These are phyloP conservation scores for Zenarchopterus dispar DNA, from an alignment of 2,797 vertebrate genomes.

Conservation along the genomic window DNA sequence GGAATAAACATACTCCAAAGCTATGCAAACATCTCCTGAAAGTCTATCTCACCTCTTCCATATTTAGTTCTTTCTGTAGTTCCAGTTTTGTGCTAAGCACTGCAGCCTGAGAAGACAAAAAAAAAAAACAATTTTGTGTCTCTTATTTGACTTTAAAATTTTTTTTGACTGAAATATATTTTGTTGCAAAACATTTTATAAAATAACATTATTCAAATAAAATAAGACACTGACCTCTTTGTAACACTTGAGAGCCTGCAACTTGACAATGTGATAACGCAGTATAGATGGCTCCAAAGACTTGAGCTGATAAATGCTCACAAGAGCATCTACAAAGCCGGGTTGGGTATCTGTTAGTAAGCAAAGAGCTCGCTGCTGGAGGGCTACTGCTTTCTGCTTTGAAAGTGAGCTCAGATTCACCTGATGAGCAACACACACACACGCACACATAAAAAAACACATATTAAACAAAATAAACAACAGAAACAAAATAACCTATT, in stretches of 20 bases:
- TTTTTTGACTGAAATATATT: background rate
- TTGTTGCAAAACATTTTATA: background rate
- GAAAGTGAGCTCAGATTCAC: slow-evolving; percentile 61
- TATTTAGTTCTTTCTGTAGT: slow-evolving; percentile 76
- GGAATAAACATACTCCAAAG: slow-evolving; percentile 5
- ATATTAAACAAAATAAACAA: no score
- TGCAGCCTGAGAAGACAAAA: slow-evolving; percentile 63
- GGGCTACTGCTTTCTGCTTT: slow-evolving; percentile 39
- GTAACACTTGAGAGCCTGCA: slow-evolving; percentile 66
- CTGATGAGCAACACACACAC: slow-evolving; percentile 31
- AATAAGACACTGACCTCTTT: slow-evolving; percentile 71
- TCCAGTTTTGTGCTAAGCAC: slow-evolving; percentile 71
- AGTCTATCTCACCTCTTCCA: slow-evolving; percentile 77
- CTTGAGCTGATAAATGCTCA: slow-evolving; percentile 76
- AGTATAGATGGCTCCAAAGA: slow-evolving; percentile 67
- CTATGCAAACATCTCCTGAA: background rate
- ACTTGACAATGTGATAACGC: slow-evolving; percentile 51
- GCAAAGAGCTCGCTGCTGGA: slow-evolving; percentile 72
- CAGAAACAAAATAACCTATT: no score
- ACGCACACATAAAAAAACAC: background rate
- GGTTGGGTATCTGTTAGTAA: slow-evolving; percentile 69
- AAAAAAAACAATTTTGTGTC: background rate
- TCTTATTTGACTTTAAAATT: background rate
- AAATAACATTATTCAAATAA: background rate
- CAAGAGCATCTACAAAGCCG: slow-evolving; percentile 62